phyloP scores from a whole-genome alignment of 2,797 vertebrate species.

The Sebastes matsubarae region DNA sequence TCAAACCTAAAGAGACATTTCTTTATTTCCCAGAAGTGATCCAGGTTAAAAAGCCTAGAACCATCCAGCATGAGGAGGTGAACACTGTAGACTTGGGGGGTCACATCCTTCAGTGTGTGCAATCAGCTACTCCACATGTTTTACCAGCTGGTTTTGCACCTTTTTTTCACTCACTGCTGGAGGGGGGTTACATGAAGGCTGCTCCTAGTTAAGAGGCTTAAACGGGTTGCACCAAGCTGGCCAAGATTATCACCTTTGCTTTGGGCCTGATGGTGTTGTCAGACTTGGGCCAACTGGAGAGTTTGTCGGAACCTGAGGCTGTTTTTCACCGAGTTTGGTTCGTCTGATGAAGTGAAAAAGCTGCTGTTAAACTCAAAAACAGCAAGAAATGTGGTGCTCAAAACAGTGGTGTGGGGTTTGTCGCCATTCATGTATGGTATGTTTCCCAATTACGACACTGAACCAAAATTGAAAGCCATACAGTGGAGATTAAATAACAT shows the following conservation, averaged over 20 bases:
- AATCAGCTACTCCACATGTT: background rate
- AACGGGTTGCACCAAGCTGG: background rate
- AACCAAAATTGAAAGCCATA: background rate
- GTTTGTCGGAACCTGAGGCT: background rate
- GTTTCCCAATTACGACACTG: background rate
- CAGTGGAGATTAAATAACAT: background rate
- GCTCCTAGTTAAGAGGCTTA: background rate
- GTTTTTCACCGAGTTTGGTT: background rate
- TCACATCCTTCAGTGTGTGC: background rate
- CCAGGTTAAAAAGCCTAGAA: background rate
- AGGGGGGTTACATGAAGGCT: background rate
- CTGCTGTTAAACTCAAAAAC: background rate
- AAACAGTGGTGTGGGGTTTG: background rate
- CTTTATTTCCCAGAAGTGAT: background rate
- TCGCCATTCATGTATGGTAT: background rate
- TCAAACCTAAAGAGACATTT: background rate
- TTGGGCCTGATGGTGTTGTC: background rate
- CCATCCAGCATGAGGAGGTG: constrained; percentile 30
- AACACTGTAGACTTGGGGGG: background rate
- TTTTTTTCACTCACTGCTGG: background rate
- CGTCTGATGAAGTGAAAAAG: background rate
- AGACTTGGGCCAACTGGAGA: background rate
- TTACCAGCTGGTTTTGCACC: background rate
- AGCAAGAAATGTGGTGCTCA: background rate
- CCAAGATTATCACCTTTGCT: background rate